Evolutionary conservation across 2,888 invertebrate species (phyloP), one percentile per base, ranked within the genome.

Genomic region (Drosophila sordidula): DNA sequence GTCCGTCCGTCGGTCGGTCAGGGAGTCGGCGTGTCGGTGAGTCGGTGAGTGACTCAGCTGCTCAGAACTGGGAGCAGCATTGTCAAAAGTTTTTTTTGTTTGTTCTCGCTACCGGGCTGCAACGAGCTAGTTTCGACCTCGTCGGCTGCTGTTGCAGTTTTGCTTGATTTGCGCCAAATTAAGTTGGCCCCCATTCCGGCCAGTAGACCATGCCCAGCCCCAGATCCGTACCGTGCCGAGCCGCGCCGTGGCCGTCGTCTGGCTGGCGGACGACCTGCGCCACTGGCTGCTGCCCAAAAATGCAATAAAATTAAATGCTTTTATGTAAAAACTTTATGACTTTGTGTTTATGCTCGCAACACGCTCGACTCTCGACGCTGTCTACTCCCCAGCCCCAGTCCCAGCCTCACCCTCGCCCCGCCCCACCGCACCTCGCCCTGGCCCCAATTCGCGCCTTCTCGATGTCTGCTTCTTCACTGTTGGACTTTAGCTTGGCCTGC

Each of bases 281-380:
- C 57, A 56, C 64, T 71, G 62, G 68, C 75, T 78, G 77, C 58
- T 74, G 88, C 87, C 89, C 87, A 87, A 86, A 85, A 86, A 87
- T 88, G 87, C 85, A 85, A 88, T 85, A 85, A 85, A 85, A 85
- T 88, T 85, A 85, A 85, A 85, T 86, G 87, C 79, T 86, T 83
- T 86, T 88, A 84, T 86, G 79, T 87, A 86, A 86, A 84, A 86
- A 86, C 69, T 86, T 86, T 86, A 86, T 88, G 89, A 86, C 88
- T 87, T 81, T 86, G 84, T 86, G 85, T 86, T 88, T 86, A 86
- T 85, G 85, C 89, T 81, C 71, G 79, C 70, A 75, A 72, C 87
- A 85, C 80, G 75, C 75, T 77, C 62, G 67, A 50, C 25, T 25
- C 62, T 25, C 3, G 26, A 32, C 69, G 57, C 52, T 61, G 56